Evolutionary conservation across 1,140 invertebrate species (phyloP).

Genomic region (Drosophila ohnishii): DNA sequence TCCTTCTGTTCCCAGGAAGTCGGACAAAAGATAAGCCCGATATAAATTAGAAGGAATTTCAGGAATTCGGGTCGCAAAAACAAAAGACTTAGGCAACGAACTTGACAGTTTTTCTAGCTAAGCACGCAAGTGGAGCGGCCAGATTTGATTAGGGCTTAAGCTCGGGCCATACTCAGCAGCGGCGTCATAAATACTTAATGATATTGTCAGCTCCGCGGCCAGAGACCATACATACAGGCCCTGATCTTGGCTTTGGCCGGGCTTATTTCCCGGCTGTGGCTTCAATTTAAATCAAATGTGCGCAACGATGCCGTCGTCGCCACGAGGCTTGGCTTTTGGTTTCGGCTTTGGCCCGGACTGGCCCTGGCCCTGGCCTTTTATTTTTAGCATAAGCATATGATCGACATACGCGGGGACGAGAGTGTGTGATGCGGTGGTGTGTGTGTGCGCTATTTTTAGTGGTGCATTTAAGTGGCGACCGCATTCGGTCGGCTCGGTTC

Average conservation of each 20-base stretch:
- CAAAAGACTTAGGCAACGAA: constrained; percentile 67
- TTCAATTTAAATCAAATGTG: constrained; percentile 81
- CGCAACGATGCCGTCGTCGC: constrained; percentile 61
- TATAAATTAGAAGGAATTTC: constrained; percentile 14
- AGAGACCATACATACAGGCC: constrained; percentile 49
- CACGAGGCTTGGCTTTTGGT: constrained; percentile 23
- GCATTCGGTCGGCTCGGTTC: constrained; percentile 32
- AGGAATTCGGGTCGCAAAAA: constrained; percentile 26
- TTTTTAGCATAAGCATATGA: constrained; percentile 76
- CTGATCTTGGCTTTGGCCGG: constrained; percentile 52
- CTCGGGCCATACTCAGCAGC: constrained; percentile 46
- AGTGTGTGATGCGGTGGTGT: constrained; percentile 15
- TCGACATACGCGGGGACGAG: constrained; percentile 48
- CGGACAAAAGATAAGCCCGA: background rate
- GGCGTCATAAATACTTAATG: constrained; percentile 78
- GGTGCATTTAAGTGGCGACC: constrained; percentile 74
- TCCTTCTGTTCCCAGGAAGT: constrained; percentile 9
- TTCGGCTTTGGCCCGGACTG: constrained; percentile 14
- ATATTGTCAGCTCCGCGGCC: constrained; percentile 63
- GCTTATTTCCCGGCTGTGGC: constrained; percentile 43
- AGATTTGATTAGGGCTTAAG: constrained; percentile 58
- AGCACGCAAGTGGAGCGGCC: constrained; percentile 41
- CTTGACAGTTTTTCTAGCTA: constrained; percentile 71
- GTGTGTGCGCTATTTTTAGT: constrained; percentile 73
- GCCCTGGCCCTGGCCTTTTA: constrained; percentile 56